A percentile compares a stretch with the other conserved stretches of the same genome.
Conservation (phyloP, 1,140 invertebrate species). For the Microplitis demolitor region DNA sequence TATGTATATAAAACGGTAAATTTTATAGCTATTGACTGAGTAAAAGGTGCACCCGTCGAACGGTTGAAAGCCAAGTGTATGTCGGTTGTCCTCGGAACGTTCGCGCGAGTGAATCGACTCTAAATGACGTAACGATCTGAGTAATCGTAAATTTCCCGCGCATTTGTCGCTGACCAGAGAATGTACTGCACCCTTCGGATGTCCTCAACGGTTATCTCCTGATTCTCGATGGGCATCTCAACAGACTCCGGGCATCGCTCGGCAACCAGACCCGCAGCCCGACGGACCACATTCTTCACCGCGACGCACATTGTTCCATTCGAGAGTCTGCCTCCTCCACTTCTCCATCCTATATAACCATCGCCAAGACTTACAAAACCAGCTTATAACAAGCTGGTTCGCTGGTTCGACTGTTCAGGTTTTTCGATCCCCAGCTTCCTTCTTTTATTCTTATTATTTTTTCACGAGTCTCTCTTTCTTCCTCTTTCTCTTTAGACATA, state of each 20-base stretch:
- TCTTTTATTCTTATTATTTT: conserved; percentile 21
- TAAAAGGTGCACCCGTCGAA: too few species aligned
- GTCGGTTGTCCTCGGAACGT: not conserved
- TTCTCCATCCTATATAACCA: conserved; percentile 28
- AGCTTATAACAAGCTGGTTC: conserved; percentile 47
- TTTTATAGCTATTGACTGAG: too few species aligned
- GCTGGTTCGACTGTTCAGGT: conserved; percentile 43
- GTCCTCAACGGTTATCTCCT: conserved; percentile 2
- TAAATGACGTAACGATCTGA: conserved; percentile 41
- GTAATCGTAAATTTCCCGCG: conserved; percentile 51
- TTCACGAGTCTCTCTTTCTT: conserved; percentile 18
- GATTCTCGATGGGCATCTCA: not conserved
- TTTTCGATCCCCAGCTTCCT: conserved; percentile 8
- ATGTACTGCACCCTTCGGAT: conserved; percentile 8
- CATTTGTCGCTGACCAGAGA: conserved; percentile 45
- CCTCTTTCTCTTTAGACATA: conserved; percentile 3
- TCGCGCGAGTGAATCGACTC: conserved; percentile 29
- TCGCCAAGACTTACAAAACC: conserved; percentile 22
- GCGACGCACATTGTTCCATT: conserved; percentile 60
- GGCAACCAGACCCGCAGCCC: conserved; percentile 37
- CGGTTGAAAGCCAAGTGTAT: too few species aligned
- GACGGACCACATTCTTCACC: conserved; percentile 61
- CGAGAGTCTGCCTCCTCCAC: conserved; percentile 31
- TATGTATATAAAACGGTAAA: too few species aligned
- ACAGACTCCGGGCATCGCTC: not conserved